Conservation (phyloP, 2,113 vertebrate genomes). For the Nesogale talazaci region DNA sequence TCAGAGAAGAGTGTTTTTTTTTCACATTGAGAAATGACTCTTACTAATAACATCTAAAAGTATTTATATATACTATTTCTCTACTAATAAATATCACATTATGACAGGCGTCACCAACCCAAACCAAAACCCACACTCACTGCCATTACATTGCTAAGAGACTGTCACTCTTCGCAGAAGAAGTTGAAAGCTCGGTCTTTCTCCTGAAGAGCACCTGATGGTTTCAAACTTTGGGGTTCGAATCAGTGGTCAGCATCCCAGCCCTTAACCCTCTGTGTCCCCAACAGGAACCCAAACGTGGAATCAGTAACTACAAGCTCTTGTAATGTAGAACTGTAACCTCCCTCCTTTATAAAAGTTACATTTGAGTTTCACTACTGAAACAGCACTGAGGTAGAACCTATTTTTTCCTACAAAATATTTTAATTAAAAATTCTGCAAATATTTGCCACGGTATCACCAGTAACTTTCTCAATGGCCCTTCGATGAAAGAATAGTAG, state of each 20-base stretch:
- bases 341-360: not conserved
- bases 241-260: too few relatives aligned
- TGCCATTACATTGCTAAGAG: too few relatives aligned
- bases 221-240: too few relatives aligned
- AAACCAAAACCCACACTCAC: too few relatives aligned
- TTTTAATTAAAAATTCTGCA: constrained; percentile 30
- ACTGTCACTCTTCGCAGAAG: too few relatives aligned
- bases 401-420: not conserved
- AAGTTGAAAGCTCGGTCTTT: too few relatives aligned
- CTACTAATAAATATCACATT: constrained; percentile 15
- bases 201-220: too few relatives aligned
- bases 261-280: too few relatives aligned
- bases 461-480: not conserved
- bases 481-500: not conserved
- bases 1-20: not conserved
- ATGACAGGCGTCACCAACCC: not conserved
- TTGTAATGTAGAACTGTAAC: not conserved
- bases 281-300: not conserved
- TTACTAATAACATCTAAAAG: constrained; percentile 22
- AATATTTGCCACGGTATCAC: too few relatives aligned
- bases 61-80: constrained; percentile 28
- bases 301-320: not conserved
- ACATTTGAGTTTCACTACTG: not conserved
- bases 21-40: constrained; percentile 33
- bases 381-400: not conserved